A percentile compares a stretch with the other conserved stretches of the same genome.
Evolutionary conservation across 2,797 vertebrate species (phyloP).

Genomic region (Thalassophryne amazonica): DNA sequence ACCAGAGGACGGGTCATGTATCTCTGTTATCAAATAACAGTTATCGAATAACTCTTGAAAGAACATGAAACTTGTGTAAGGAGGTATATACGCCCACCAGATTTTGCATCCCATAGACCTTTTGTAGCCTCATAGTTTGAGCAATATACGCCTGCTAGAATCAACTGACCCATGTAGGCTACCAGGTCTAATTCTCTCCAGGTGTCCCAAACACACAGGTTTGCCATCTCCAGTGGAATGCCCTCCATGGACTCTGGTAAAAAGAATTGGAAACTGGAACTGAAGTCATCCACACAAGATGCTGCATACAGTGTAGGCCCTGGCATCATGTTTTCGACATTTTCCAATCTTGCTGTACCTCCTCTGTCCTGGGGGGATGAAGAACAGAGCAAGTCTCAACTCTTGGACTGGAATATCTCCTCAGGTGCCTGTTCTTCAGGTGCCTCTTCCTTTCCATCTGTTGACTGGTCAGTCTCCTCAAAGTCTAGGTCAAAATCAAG

Average conservation of each 20-base stretch:
- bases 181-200: too few relatives aligned
- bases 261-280: constrained; percentile 11
- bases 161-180: neutral
- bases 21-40: constrained; percentile 2
- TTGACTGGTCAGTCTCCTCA: too few relatives aligned
- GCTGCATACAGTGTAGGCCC: constrained; percentile 1
- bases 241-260: constrained; percentile 5
- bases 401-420: neutral
- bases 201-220: too few relatives aligned
- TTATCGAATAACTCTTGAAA: neutral
- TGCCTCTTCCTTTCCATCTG: too few relatives aligned
- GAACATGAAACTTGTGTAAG: neutral
- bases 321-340: constrained; percentile 11
- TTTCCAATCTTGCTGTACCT: constrained; percentile 17
- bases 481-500: too few relatives aligned
- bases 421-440: constrained; percentile 2
- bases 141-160: neutral
- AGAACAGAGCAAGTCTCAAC: neutral
- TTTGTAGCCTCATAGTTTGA: neutral
- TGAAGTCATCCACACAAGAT: constrained; percentile 8
- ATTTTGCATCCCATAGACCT: neutral
- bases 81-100: neutral
- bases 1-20: neutral
- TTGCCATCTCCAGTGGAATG: neutral
- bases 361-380: constrained; percentile 13